Evolutionary conservation across 2,797 vertebrate species (phyloP).

Genomic region (Nyctibius grandis): DNA sequence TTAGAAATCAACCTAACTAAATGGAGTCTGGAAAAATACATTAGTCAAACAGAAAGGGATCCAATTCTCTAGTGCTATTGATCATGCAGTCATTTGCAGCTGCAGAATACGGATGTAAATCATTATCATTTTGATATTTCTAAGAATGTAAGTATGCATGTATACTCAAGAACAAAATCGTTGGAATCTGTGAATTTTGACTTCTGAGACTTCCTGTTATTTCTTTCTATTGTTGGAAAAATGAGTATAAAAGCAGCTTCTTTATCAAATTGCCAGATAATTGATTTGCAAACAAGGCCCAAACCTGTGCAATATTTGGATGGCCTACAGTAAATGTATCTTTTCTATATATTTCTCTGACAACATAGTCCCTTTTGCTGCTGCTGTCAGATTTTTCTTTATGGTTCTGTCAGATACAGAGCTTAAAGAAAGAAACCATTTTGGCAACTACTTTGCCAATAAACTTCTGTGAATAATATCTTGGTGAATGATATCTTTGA

Average conservation of each 20-base stretch:
- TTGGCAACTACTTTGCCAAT: not conserved
- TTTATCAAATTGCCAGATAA: not conserved
- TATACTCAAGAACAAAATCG: not conserved
- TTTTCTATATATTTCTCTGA: not conserved
- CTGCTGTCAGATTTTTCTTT: not conserved
- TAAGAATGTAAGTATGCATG: not conserved
- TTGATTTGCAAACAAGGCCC: not conserved
- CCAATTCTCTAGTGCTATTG: not conserved
- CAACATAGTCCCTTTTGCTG: not conserved
- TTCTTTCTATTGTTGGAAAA: not conserved
- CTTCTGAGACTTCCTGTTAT: not conserved
- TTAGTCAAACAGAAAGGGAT: not conserved
- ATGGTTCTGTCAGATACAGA: not conserved
- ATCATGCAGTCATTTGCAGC: not conserved
- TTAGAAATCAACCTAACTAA: not conserved
- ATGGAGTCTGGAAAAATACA: not conserved
- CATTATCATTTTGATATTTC: not conserved
- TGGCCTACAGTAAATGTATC: not conserved
- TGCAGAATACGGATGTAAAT: not conserved
- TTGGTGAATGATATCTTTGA: not conserved
- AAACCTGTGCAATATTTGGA: not conserved
- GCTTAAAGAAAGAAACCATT: not conserved
- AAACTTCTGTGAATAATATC: not conserved
- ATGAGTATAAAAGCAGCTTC: not conserved
- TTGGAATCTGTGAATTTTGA: not conserved